Base-by-base conservation (phyloP, 2,888 invertebrate genomes). In the Caenorhabditis sp. region DNA sequence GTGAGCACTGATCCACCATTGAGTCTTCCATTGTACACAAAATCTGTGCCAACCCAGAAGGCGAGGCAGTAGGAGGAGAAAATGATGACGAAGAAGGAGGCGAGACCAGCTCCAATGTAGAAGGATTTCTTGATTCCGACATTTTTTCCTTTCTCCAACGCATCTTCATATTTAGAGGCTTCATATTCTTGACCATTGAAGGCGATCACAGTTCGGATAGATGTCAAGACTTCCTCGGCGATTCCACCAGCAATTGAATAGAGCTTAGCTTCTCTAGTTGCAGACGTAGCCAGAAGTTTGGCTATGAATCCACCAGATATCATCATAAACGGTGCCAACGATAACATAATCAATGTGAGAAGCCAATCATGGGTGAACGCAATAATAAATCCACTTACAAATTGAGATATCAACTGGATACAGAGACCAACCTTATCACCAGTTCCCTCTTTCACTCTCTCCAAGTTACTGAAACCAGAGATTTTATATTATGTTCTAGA, bases 51-150 rank as follows among this genome's bases (percentile, higher is more conserved):
- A 12, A 85, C 76, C 83, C 83, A 86, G 67, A 86, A 86, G 8
- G 83, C 85, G 1, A 86, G 70, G 21, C 79, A 72, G 64, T 85
- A 89, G 4, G 88, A 84, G 5, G 83, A 64, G 73, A 88, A 89
- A 76, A 89, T 87, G 43, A 87, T 78, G 17, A 89, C 69, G 67
- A 88, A 85, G n/a, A 87, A 85, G 25, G 83, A 65, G 0, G 86
- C 88, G 31, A 82, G 59, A 14, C 83, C 83, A n/a, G 80, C 83
- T 59, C 83, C 83, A 36, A 76, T 76, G 80, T 80, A 83, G 58
- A 83, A 78, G 25, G 82, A 82, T 66, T 84, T 84, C 80, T 74
- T 69, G 5, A 83, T 62, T 5, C 80, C 84, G 53, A 75, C 82
- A 20, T 69, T 63, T 63, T 72, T 79, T 59, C 82, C 83, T 20